Conservation (phyloP, 2,888 invertebrate species). For the Acrobeloides nanus region DNA sequence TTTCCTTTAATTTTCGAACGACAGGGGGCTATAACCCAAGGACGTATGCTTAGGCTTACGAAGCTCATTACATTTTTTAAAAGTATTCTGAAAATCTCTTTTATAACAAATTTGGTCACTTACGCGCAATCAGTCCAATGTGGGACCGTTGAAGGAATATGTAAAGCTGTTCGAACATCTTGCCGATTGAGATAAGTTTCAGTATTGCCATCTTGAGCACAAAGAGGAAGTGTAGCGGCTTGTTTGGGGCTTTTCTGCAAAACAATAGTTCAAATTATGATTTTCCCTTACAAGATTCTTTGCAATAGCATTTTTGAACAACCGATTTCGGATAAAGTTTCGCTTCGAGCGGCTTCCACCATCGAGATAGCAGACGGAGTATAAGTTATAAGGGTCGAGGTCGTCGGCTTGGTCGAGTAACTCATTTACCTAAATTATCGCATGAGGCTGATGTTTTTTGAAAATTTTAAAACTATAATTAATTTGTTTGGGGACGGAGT, state of each 20-base stretch:
- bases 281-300: too few relatives aligned
- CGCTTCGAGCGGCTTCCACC: slow-evolving; percentile 9
- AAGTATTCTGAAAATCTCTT: too few relatives aligned
- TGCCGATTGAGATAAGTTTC: slow-evolving; percentile 26
- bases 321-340: slow-evolving; percentile 1
- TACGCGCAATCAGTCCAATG: slow-evolving; percentile 33
- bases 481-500: too few relatives aligned
- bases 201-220: slow-evolving; percentile 31
- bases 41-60: too few relatives aligned
- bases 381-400: slow-evolving; percentile 35
- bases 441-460: too few relatives aligned
- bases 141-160: slow-evolving; percentile 28
- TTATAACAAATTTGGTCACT: too few relatives aligned
- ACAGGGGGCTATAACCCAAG: too few relatives aligned
- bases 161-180: slow-evolving; percentile 31
- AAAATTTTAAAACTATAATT: too few relatives aligned
- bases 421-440: slow-evolving; percentile 2
- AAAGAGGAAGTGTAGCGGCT: slow-evolving; percentile 21
- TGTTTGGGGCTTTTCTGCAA: too few relatives aligned
- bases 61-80: too few relatives aligned
- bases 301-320: not conserved
- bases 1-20: too few relatives aligned
- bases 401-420: slow-evolving; percentile 25
- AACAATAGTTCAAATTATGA: too few relatives aligned
- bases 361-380: slow-evolving; percentile 31